These are phyloP conservation scores for Lipotes vexillifer DNA, from an alignment of 2,113 vertebrate species.

Conservation along the genomic window DNA sequence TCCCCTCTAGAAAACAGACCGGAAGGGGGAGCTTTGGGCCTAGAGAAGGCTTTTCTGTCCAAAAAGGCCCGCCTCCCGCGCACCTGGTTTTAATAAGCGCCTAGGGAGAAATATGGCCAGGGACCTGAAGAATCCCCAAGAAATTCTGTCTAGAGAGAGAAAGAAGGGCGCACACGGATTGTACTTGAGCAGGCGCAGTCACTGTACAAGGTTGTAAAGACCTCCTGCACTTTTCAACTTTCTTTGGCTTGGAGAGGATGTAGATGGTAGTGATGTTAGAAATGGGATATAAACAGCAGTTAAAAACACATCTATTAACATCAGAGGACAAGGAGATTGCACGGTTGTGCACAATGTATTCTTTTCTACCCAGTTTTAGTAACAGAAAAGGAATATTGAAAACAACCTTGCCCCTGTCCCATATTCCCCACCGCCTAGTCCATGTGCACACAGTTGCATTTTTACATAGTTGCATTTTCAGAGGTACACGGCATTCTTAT, in stretches of 20 bases:
- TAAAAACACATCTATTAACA: constrained; percentile 19
- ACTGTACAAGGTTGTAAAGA: not conserved
- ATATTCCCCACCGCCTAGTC: not conserved
- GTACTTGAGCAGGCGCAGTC: not conserved
- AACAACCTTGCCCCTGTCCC: not conserved
- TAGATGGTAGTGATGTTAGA: not conserved
- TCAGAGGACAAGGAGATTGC: not conserved
- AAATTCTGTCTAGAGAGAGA: not conserved
- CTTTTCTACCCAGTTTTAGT: not conserved
- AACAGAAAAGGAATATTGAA: not conserved
- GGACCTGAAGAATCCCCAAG: not conserved
- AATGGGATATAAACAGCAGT: not conserved
- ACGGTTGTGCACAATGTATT: not conserved
- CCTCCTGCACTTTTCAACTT: constrained; percentile 29
- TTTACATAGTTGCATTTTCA: constrained; percentile 11
- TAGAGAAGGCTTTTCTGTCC: not conserved
- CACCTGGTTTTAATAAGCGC: constrained; percentile 61
- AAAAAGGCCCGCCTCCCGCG: not conserved
- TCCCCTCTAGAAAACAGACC: not conserved
- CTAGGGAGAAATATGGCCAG: constrained; percentile 10
- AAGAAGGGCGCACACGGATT: not conserved
- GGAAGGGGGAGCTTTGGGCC: constrained; percentile 51
- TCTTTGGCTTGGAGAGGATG: not conserved
- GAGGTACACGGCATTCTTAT: not conserved
- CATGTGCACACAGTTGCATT: not conserved